Evolutionary conservation across 2,888 invertebrate genomes (phyloP).

Genomic region (Argyresthia goedartella): DNA sequence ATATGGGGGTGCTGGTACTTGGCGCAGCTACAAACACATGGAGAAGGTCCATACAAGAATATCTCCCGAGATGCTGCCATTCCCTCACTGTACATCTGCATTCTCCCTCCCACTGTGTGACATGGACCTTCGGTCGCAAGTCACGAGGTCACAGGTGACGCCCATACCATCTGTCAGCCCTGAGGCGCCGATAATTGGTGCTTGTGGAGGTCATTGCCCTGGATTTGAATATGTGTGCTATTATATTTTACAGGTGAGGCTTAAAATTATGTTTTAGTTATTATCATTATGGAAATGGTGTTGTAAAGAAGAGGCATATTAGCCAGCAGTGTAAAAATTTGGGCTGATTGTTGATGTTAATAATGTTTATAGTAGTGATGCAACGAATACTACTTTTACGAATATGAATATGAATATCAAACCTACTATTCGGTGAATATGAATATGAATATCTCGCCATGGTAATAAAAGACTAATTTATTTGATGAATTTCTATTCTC

Average conservation of each 20-base stretch:
- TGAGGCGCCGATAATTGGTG: conserved; percentile 72
- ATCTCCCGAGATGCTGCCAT: conserved; percentile 35
- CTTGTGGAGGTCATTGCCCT: conserved; percentile 78
- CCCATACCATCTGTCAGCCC: conserved; percentile 49
- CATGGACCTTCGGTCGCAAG: conserved; percentile 28
- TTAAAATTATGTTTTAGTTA: neutral
- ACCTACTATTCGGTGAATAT: no score
- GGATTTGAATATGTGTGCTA: conserved; percentile 80
- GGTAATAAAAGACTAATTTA: no score
- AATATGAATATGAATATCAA: no score
- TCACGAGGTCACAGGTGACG: conserved; percentile 39
- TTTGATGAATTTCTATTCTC: no score
- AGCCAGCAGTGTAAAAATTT: neutral
- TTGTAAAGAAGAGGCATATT: no score
- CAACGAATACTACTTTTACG: no score
- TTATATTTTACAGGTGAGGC: conserved; percentile 74
- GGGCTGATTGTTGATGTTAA: no score
- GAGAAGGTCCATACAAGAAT: conserved; percentile 26
- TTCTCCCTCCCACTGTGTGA: conserved; percentile 57
- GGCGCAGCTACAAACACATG: conserved; percentile 42
- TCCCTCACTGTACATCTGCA: conserved; percentile 54
- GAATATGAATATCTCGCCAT: no score
- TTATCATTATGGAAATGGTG: no score
- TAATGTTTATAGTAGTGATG: no score
- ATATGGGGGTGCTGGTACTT: conserved; percentile 47